Percentiles rank a stretch among this genome's conserved stretches.
Evolutionary conservation across 2,888 invertebrate genomes (phyloP).

Genomic region (Ramazzottius varieornatus): DNA sequence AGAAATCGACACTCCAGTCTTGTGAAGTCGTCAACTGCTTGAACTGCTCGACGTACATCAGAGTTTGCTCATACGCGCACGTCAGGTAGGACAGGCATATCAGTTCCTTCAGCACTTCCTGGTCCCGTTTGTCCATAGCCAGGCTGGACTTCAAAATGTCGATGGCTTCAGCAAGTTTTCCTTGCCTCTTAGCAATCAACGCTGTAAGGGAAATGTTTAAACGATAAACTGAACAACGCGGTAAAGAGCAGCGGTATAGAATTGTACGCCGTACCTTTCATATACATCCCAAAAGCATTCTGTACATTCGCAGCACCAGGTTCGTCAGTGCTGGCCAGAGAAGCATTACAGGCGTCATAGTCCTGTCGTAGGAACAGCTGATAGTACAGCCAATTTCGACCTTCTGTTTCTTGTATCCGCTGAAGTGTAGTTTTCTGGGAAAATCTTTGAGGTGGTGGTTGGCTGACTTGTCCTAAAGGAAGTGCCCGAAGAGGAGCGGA

Average conservation of each 20-base stretch:
- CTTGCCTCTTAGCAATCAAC: not conserved
- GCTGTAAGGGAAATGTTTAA: not conserved
- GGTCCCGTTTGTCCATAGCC: not conserved
- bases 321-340: not conserved
- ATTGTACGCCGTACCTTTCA: constrained; percentile 2
- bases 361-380: constrained; percentile 1
- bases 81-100: not conserved
- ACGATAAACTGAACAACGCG: not conserved
- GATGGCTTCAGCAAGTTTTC: not conserved
- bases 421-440: not conserved
- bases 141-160: not conserved
- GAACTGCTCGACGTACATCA: not conserved
- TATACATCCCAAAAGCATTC: not conserved
- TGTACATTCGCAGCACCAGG: not conserved
- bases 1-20: not conserved
- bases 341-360: not conserved
- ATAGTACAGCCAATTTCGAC: not conserved
- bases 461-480: no score
- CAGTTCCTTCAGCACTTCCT: not conserved
- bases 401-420: not conserved
- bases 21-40: not conserved
- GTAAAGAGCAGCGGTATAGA: no score
- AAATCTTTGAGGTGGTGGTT: no score
- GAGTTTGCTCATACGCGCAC: not conserved
- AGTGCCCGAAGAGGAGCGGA: no score